A percentile compares a stretch with the other conserved stretches of the same genome.
Conservation (phyloP, 2,888 invertebrate genomes). For the Phengaris alcon region DNA sequence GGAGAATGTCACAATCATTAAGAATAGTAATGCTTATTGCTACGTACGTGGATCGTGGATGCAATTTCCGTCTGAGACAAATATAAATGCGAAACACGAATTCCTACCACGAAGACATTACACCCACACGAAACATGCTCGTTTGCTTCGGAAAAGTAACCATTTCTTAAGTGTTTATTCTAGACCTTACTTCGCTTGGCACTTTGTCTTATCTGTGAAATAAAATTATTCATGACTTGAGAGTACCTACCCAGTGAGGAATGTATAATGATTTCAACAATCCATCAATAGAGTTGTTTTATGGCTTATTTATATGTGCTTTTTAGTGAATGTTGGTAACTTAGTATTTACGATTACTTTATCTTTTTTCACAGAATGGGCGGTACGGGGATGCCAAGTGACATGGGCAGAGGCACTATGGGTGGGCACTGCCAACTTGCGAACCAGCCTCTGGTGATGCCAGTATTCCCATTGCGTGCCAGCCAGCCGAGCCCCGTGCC, state of each 20-base stretch:
- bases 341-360: neutral
- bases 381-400: conserved; percentile 75
- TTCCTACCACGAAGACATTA: conserved; percentile 31
- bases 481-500: conserved; percentile 89
- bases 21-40: conserved; percentile 29
- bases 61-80: conserved; percentile 30
- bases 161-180: conserved; percentile 25
- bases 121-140: conserved; percentile 31
- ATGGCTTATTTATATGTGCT: neutral
- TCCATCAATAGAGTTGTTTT: neutral
- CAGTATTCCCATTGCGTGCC: conserved; percentile 91
- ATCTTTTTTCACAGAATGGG: conserved; percentile 64
- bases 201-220: neutral
- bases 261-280: neutral
- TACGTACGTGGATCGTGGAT: conserved; percentile 28
- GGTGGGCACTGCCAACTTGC: conserved; percentile 84
- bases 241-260: neutral
- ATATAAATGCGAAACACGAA: conserved; percentile 33
- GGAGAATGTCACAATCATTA: conserved; percentile 20
- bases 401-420: conserved; percentile 82
- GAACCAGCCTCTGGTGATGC: conserved; percentile 90
- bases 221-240: neutral
- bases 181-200: conserved; percentile 14
- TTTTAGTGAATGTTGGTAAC: neutral
- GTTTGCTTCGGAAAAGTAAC: conserved; percentile 30